phyloP scores from a whole-genome alignment of 2,797 vertebrate genomes.

The Synanceia verrucosa region DNA sequence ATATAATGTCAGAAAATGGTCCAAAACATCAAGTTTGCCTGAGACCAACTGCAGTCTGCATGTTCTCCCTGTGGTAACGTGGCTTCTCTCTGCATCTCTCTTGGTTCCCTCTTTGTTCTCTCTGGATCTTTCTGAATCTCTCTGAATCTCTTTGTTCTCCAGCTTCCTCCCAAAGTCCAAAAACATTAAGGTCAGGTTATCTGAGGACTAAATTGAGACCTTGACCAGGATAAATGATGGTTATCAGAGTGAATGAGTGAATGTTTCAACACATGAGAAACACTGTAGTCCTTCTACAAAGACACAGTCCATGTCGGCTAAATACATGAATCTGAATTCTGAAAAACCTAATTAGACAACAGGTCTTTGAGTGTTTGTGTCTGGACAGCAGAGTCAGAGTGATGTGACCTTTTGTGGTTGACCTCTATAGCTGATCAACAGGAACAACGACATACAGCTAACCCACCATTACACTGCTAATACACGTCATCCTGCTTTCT shows the following conservation, averaged over 20 bases:
- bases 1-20: not conserved
- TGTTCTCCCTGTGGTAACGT: no score
- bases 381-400: not conserved
- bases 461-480: slow-evolving; percentile 7
- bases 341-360: not conserved
- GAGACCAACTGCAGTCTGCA: no score
- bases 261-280: not conserved
- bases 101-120: no score
- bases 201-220: no score
- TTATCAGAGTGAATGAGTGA: no score
- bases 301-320: no score
- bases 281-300: not conserved
- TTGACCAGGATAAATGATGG: no score
- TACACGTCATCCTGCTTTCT: slow-evolving; percentile 8
- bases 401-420: slow-evolving; percentile 22
- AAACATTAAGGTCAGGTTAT: no score
- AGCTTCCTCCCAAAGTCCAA: no score
- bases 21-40: not conserved
- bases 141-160: no score
- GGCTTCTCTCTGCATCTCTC: no score
- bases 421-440: not conserved
- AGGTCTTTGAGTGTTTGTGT: not conserved
- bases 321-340: not conserved
- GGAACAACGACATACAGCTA: not conserved
- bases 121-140: no score